Percentiles rank a stretch among this genome's conserved stretches.
These are phyloP conservation scores for Meandrina meandrites DNA, from an alignment of 92 coral and sea anemone genomes.

Conservation along the genomic window DNA sequence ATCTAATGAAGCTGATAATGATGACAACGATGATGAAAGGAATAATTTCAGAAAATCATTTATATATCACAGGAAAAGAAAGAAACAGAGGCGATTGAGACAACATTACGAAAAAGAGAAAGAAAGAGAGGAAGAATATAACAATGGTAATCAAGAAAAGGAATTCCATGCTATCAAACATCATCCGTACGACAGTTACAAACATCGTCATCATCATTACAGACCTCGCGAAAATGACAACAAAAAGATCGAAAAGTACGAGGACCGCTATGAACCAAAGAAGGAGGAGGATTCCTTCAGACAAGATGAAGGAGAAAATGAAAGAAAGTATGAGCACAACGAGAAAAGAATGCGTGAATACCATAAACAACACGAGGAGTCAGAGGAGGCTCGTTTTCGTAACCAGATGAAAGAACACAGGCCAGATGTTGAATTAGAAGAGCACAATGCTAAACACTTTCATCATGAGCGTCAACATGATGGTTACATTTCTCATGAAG, in stretches of 20 bases:
- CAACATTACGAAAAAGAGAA: neutral
- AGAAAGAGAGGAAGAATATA: conserved; percentile 3
- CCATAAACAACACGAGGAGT: neutral
- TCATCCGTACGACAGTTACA: neutral
- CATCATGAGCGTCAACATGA: conserved; percentile 4
- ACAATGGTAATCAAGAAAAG: neutral
- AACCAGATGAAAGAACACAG: neutral
- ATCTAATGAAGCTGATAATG: neutral
- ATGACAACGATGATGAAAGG: conserved; percentile 23
- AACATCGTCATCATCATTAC: conserved; percentile 14
- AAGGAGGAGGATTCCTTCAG: neutral
- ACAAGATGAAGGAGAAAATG: neutral
- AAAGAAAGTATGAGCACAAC: neutral
- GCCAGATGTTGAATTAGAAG: conserved; percentile 4
- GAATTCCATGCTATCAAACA: neutral
- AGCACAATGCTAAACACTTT: neutral
- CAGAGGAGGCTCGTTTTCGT: conserved; percentile 10
- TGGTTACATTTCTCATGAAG: conserved; percentile 6
- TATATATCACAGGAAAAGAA: conserved; percentile 13
- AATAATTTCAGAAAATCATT: conserved; percentile 15
- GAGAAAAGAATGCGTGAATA: neutral
- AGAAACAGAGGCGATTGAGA: neutral
- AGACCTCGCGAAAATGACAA: conserved; percentile 4
- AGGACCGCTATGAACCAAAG: conserved; percentile 16
- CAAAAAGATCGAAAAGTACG: conserved; percentile 17